Percentiles rank a stretch among this genome's conserved stretches.
Conservation (phyloP, 2,888 invertebrate genomes). For the Tinea trinotella region DNA sequence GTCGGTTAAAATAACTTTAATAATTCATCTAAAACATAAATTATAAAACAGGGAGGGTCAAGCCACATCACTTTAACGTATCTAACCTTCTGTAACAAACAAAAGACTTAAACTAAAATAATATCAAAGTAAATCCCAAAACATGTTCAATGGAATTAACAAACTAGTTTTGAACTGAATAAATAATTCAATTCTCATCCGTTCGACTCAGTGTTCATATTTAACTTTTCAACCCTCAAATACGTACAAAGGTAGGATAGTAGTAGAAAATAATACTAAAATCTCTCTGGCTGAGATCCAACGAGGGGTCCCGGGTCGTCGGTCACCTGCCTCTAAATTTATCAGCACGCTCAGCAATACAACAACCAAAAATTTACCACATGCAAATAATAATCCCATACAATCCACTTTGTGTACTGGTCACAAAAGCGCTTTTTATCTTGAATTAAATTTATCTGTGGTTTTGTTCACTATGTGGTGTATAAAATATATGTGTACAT, state of each 20-base stretch:
- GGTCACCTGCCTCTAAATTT: conserved; percentile 48
- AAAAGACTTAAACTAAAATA: background rate
- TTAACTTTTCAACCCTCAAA: conserved; percentile 45
- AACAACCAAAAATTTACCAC: conserved; percentile 21
- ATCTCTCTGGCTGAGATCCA: conserved; percentile 46
- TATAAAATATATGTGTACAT: conserved; percentile 25
- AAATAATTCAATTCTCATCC: conserved; percentile 26
- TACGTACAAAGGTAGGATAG: conserved; percentile 37
- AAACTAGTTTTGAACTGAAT: conserved; percentile 28
- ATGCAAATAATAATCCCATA: conserved; percentile 25
- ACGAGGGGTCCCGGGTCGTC: conserved; percentile 45
- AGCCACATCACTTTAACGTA: background rate
- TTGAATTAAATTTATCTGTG: conserved; percentile 24
- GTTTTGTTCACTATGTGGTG: conserved; percentile 24
- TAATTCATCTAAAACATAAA: background rate
- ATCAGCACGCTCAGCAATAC: conserved; percentile 21
- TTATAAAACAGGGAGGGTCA: background rate
- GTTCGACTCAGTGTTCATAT: conserved; percentile 31
- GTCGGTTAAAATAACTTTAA: background rate
- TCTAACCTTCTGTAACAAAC: background rate
- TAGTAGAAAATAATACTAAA: conserved; percentile 47
- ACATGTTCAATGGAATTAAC: conserved; percentile 17
- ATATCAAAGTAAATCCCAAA: background rate
- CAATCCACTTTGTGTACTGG: conserved; percentile 22
- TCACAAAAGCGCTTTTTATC: background rate